phyloP scores from a whole-genome alignment of 2,797 vertebrate genomes.

The Antennarius maculatus region DNA sequence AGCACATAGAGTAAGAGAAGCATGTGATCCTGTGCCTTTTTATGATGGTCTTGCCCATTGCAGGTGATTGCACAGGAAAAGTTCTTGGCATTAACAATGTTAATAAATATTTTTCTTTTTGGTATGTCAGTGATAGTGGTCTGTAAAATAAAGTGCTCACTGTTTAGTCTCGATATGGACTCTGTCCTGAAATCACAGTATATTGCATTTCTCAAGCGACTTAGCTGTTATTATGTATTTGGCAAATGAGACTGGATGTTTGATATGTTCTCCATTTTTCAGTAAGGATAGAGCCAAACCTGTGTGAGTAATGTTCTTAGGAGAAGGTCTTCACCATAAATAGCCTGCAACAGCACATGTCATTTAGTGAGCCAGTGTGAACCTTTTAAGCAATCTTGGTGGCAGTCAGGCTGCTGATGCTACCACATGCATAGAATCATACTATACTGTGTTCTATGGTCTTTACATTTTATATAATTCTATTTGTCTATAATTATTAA shows the following conservation, averaged over 20 bases:
- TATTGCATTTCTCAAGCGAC: not conserved
- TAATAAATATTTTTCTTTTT: not conserved
- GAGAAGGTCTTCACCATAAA: not conserved
- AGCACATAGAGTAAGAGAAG: slow-evolving; percentile 23
- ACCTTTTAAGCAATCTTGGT: too few relatives aligned
- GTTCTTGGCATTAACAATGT: not conserved
- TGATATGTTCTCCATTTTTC: too few relatives aligned
- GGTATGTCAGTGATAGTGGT: slow-evolving; percentile 4
- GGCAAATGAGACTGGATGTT: too few relatives aligned
- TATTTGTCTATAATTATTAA: too few relatives aligned
- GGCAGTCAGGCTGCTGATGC: too few relatives aligned
- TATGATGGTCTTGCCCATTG: slow-evolving; percentile 37
- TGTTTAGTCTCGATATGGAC: slow-evolving; percentile 1
- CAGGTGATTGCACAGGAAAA: slow-evolving; percentile 57
- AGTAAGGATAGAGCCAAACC: not conserved
- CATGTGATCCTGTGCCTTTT: slow-evolving; percentile 9
- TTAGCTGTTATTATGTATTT: slow-evolving; percentile 1
- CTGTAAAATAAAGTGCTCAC: slow-evolving; percentile 5
- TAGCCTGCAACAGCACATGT: too few relatives aligned
- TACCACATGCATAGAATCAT: too few relatives aligned
- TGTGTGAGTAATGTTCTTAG: not conserved
- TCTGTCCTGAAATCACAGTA: slow-evolving; percentile 5
- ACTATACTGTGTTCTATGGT: too few relatives aligned
- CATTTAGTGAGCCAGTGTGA: not conserved
- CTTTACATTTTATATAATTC: too few relatives aligned